Conservation (phyloP, 92 coral and sea anemone genomes). For the Siderastrea siderea region DNA sequence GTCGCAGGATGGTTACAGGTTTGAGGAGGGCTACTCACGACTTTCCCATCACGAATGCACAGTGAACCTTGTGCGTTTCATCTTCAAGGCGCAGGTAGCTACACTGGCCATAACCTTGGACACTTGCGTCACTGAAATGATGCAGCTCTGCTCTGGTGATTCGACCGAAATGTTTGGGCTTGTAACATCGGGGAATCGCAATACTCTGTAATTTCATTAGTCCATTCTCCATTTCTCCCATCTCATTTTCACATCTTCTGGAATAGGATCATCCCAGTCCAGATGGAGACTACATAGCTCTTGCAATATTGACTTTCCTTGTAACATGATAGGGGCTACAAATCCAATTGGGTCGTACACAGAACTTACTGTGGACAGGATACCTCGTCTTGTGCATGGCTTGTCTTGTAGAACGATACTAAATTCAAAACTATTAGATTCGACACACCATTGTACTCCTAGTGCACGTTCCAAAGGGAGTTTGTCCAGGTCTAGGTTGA, state of each 20-base stretch:
- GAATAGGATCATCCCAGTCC: conserved; percentile 58
- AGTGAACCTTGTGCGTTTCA: conserved; percentile 2
- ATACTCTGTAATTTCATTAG: conserved; percentile 4
- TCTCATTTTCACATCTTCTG: not conserved
- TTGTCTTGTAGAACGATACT: conserved; percentile 24
- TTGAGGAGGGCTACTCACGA: conserved; percentile 36
- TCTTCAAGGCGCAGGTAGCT: conserved; percentile 15
- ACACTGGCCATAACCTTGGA: conserved; percentile 46
- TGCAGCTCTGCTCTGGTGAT: conserved; percentile 32
- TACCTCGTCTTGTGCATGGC: conserved; percentile 55
- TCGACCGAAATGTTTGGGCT: conserved; percentile 48
- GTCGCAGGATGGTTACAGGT: conserved; percentile 39
- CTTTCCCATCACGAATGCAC: conserved; percentile 39
- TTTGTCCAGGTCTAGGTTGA: conserved; percentile 37
- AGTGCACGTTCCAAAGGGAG: conserved; percentile 41
- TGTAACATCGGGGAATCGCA: conserved; percentile 43
- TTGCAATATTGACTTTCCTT: conserved; percentile 56
- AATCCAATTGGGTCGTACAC: conserved; percentile 28
- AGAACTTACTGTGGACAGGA: conserved; percentile 57
- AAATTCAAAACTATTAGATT: conserved; percentile 49
- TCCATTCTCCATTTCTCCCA: conserved; percentile 46
- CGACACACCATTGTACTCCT: conserved; percentile 59
- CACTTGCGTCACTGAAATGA: conserved; percentile 52
- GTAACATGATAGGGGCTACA: conserved; percentile 17
- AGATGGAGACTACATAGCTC: conserved; percentile 37